Evolutionary conservation across 1,140 invertebrate genomes (phyloP).

Genomic region (Hycleus phaleratus): DNA sequence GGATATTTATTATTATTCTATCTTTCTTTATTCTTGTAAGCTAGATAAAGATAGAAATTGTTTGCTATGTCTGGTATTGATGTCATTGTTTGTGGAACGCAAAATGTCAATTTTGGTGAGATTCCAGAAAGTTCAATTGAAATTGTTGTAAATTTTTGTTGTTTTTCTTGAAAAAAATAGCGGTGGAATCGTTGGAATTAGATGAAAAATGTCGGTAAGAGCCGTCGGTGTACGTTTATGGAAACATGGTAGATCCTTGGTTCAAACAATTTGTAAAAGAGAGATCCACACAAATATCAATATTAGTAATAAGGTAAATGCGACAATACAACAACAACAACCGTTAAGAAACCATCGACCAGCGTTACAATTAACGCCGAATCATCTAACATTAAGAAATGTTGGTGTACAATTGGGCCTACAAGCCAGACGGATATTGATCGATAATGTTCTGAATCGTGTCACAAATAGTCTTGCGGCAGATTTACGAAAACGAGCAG

Average conservation of each 20-base stretch:
- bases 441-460: slow-evolving; percentile 60
- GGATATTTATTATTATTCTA: too few species aligned
- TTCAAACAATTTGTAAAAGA: slow-evolving; percentile 31
- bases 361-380: neutral
- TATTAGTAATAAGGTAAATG: slow-evolving; percentile 35
- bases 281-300: slow-evolving; percentile 24
- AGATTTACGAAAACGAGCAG: slow-evolving; percentile 53
- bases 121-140: too few species aligned
- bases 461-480: slow-evolving; percentile 58
- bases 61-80: too few species aligned
- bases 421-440: slow-evolving; percentile 55
- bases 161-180: too few species aligned
- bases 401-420: slow-evolving; percentile 48
- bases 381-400: slow-evolving; percentile 27
- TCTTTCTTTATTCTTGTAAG: too few species aligned
- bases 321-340: slow-evolving; percentile 25
- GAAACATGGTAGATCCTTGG: slow-evolving; percentile 37
- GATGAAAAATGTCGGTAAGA: slow-evolving; percentile 35
- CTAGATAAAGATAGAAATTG: too few species aligned
- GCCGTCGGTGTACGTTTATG: slow-evolving; percentile 20
- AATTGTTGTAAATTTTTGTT: too few species aligned
- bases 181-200: too few species aligned
- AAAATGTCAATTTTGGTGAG: too few species aligned
- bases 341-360: slow-evolving; percentile 6
- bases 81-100: too few species aligned